Evolutionary conservation across 2,113 vertebrate genomes (phyloP).

Genomic region (Panurus biarmicus): DNA sequence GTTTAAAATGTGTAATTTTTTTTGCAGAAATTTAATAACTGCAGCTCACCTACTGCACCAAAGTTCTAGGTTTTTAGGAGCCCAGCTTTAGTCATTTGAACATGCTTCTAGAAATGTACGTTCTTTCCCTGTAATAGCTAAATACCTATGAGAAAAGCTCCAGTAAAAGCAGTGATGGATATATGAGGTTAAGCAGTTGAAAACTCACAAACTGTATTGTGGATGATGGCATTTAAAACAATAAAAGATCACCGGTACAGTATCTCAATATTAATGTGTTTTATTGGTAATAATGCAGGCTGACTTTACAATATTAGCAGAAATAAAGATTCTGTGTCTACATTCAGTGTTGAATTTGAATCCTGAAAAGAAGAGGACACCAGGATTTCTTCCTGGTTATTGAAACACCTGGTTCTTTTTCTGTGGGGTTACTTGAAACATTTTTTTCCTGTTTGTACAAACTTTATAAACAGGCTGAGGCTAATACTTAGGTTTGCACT

Average conservation of each 20-base stretch:
- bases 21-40: slow-evolving; percentile 66
- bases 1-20: slow-evolving; percentile 60
- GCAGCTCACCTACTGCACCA: slow-evolving; percentile 74
- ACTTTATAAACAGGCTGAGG: slow-evolving; percentile 61
- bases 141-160: slow-evolving; percentile 65
- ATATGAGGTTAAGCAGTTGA: slow-evolving; percentile 64
- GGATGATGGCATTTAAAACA: slow-evolving; percentile 70
- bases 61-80: slow-evolving; percentile 74
- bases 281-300: slow-evolving; percentile 61
- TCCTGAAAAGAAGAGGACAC: slow-evolving; percentile 44
- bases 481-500: slow-evolving; percentile 68
- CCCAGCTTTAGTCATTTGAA: slow-evolving; percentile 77
- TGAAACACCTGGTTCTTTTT: slow-evolving; percentile 10
- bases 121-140: slow-evolving; percentile 62
- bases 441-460: slow-evolving; percentile 15
- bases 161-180: slow-evolving; percentile 68
- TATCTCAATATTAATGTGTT: slow-evolving; percentile 55
- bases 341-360: slow-evolving; percentile 61
- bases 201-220: slow-evolving; percentile 57
- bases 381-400: slow-evolving; percentile 46
- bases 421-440: slow-evolving; percentile 51
- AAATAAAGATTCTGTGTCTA: slow-evolving; percentile 55
- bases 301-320: slow-evolving; percentile 34
- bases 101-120: slow-evolving; percentile 68
- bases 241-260: slow-evolving; percentile 50